A percentile compares a stretch with the other conserved stretches of the same genome.
phyloP scores from a whole-genome alignment of 2,797 vertebrate species.

The Gymnoscopelus microlampas region DNA sequence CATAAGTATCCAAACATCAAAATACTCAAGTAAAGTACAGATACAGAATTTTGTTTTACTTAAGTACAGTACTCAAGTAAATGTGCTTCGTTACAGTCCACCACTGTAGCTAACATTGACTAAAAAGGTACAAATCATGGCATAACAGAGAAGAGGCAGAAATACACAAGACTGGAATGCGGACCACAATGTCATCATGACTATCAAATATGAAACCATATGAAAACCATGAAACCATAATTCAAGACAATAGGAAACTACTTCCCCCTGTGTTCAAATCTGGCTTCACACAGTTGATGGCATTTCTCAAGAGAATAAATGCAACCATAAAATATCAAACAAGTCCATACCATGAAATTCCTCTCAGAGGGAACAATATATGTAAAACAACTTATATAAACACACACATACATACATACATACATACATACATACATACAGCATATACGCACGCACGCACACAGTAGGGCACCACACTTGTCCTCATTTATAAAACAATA shows the following conservation, averaged over 20 bases:
- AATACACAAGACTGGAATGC: conserved; percentile 21
- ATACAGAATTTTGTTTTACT: no score
- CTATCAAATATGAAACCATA: neutral
- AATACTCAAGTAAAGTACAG: no score
- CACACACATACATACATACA: neutral
- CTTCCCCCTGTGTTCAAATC: neutral
- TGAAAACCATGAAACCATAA: neutral
- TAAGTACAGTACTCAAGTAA: no score
- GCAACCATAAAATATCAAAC: conserved; percentile 33
- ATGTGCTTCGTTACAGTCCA: no score
- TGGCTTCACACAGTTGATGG: neutral
- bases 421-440: no score
- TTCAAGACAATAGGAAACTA: neutral
- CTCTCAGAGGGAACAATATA: conserved; percentile 44
- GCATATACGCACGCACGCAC: no score
- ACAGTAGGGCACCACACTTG: conserved; percentile 20
- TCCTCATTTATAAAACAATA: conserved; percentile 48
- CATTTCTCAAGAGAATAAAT: conserved; percentile 15
- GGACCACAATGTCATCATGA: neutral
- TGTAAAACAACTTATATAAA: conserved; percentile 53
- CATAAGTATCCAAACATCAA: no score
- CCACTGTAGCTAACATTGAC: conserved; percentile 21
- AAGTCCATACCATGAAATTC: conserved; percentile 50
- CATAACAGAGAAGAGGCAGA: conserved; percentile 54
- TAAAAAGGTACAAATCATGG: conserved; percentile 42